phyloP scores from a whole-genome alignment of 2,113 vertebrate genomes.

The Apodemus sylvaticus region DNA sequence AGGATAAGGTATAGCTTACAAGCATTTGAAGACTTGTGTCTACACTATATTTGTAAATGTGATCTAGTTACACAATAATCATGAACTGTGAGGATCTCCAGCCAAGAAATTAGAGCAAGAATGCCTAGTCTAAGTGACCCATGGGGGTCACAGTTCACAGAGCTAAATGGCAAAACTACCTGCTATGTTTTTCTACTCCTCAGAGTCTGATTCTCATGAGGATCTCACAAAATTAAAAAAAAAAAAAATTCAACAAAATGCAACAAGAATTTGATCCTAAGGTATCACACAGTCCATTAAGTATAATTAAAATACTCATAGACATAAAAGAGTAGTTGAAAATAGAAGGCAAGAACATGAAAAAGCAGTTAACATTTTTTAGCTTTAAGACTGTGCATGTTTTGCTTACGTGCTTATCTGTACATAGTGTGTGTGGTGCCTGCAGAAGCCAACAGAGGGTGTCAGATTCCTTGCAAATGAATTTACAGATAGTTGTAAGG shows the following conservation, averaged over 20 bases:
- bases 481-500: not conserved
- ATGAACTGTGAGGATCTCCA: not conserved
- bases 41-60: not conserved
- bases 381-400: not conserved
- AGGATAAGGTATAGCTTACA: not conserved
- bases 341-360: not conserved
- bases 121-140: not conserved
- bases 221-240: not conserved
- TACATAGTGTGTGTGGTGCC: not conserved
- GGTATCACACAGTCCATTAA: not conserved
- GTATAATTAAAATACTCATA: slow-evolving; percentile 5
- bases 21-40: not conserved
- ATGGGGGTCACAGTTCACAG: not conserved
- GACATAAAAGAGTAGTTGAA: not conserved
- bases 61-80: not conserved
- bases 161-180: not conserved
- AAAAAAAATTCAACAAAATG: not conserved
- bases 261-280: not conserved
- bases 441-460: not conserved
- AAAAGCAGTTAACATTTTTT: not conserved
- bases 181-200: not conserved
- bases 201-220: not conserved
- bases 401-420: not conserved
- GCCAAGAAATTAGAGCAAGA: not conserved
- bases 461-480: not conserved